Conservation (phyloP, 2,888 invertebrate genomes). For the Eupithecia pulchellata region DNA sequence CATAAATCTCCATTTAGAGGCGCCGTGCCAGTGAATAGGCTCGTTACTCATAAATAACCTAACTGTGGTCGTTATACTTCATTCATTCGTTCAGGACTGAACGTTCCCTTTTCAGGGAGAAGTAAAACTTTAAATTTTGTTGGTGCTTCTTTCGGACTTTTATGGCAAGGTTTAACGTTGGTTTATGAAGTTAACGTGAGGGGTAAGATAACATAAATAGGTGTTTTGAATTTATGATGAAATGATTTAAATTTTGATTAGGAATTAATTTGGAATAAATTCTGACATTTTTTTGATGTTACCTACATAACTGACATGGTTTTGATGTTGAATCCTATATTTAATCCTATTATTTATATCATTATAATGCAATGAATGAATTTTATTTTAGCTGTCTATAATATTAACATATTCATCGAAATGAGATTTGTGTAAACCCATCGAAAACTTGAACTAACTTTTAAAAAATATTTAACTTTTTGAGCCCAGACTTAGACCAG, state of each 20-base stretch:
- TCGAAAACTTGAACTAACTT: no score
- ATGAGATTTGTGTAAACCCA: no score
- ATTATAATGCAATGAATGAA: no score
- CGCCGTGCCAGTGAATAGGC: slow-evolving; percentile 77
- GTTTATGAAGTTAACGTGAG: neutral
- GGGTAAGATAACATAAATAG: slow-evolving; percentile 8
- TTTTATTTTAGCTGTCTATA: no score
- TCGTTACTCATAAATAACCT: slow-evolving; percentile 84
- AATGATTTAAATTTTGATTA: neutral
- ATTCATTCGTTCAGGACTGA: slow-evolving; percentile 71
- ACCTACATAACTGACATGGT: no score
- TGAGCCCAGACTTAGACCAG: no score
- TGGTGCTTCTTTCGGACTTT: slow-evolving; percentile 48
- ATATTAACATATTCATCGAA: no score
- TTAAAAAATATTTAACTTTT: no score
- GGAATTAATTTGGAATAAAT: neutral
- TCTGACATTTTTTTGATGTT: neutral
- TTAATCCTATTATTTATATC: no score
- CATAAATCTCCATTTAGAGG: slow-evolving; percentile 81
- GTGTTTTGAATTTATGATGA: neutral
- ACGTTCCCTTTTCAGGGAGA: slow-evolving; percentile 40
- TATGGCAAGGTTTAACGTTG: slow-evolving; percentile 31
- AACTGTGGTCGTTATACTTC: slow-evolving; percentile 81
- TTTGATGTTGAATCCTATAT: no score
- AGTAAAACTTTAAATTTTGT: slow-evolving; percentile 57